Evolutionary conservation across 2,888 invertebrate species (phyloP).

Genomic region (Thecocarcelia acutangulata): DNA sequence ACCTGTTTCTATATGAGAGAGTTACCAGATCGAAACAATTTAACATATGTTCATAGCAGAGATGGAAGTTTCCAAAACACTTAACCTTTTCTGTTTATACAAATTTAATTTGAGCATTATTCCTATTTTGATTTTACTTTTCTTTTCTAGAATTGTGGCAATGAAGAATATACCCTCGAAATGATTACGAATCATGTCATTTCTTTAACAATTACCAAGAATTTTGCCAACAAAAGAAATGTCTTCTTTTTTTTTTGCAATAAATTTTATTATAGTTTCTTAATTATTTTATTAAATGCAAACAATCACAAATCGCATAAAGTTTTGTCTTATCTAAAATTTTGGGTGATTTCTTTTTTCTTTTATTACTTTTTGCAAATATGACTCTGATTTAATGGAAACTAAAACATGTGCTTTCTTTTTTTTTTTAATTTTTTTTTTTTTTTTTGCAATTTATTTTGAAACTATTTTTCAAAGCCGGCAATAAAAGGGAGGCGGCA

Average conservation of each 20-base stretch:
- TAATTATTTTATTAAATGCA: constrained; percentile 2
- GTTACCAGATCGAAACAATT: too few relatives aligned
- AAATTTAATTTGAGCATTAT: too few relatives aligned
- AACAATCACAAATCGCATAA: constrained; percentile 21
- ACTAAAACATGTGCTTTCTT: too few relatives aligned
- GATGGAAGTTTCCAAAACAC: too few relatives aligned
- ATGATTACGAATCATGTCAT: constrained; percentile 7
- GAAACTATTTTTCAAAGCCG: constrained; percentile 5
- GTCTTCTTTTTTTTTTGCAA: neutral
- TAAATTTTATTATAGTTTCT: neutral
- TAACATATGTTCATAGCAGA: too few relatives aligned
- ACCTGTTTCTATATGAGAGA: too few relatives aligned
- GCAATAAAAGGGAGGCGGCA: neutral
- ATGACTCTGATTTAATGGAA: too few relatives aligned
- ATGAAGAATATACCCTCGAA: neutral
- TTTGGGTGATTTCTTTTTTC: constrained; percentile 26
- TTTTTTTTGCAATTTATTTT: constrained; percentile 4
- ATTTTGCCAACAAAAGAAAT: constrained; percentile 8
- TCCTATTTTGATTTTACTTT: too few relatives aligned
- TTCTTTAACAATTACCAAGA: constrained; percentile 14
- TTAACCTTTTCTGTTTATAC: too few relatives aligned
- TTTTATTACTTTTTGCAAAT: too few relatives aligned
- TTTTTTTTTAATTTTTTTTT: too few relatives aligned
- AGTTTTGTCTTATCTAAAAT: constrained; percentile 34
- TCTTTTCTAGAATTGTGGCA: too few relatives aligned